phyloP scores from a whole-genome alignment of 1,140 invertebrate genomes.

The Eriocheir sinensis region DNA sequence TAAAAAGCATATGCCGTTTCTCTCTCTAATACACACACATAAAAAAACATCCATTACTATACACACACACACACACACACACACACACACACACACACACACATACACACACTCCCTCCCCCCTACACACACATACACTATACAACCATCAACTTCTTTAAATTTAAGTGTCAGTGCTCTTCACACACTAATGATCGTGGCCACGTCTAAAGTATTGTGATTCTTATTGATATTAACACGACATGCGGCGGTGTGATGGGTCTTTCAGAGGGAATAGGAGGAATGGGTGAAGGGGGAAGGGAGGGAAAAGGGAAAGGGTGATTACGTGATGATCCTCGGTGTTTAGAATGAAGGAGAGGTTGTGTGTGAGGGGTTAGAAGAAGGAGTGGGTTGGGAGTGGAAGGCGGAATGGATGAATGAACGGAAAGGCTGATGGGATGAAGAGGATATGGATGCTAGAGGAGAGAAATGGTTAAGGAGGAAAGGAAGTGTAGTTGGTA shows the following conservation, averaged over 20 bases:
- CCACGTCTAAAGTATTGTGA: no score
- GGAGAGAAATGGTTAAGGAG: not conserved
- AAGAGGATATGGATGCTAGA: not conserved
- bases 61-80: constrained; percentile 54
- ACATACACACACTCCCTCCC: not conserved
- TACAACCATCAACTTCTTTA: no score
- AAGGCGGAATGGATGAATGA: not conserved
- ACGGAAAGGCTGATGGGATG: not conserved
- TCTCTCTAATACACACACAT: constrained; percentile 37
- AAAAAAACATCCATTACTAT: constrained; percentile 48
- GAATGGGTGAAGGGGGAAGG: not conserved
- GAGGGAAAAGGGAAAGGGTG: not conserved
- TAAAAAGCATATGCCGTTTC: not conserved
- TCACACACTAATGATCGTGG: no score
- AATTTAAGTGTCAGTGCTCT: no score
- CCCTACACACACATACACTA: no score
- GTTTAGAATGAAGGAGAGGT: not conserved
- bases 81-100: constrained; percentile 32
- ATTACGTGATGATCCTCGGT: not conserved
- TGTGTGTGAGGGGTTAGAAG: not conserved
- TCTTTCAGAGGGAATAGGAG: no score
- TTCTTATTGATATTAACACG: no score
- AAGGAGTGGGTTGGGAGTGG: not conserved
- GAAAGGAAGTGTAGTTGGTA: no score
- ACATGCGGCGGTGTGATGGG: no score